phyloP scores from a whole-genome alignment of 2,888 invertebrate genomes.

The Lacanobia wlatinum region DNA sequence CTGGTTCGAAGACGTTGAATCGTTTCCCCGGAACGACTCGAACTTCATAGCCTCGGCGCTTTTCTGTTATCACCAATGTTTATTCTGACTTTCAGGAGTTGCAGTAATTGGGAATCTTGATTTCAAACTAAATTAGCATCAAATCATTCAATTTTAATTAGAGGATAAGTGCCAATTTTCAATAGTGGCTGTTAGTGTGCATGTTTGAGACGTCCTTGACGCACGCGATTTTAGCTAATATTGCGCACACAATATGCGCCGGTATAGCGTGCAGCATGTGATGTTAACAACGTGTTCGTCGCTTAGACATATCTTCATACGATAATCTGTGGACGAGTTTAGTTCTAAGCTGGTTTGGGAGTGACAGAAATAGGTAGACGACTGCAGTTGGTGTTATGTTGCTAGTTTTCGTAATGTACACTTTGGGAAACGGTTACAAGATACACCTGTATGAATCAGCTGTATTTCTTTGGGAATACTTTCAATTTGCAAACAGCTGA shows the following conservation, averaged over 20 bases:
- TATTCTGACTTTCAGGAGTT: not conserved
- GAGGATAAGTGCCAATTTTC: conserved; percentile 15
- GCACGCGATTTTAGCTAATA: conserved; percentile 44
- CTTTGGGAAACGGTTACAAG: not conserved
- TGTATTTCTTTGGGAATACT: too few relatives aligned
- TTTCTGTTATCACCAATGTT: not conserved
- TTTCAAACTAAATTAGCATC: not conserved
- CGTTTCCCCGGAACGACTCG: not conserved
- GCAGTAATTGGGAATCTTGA: not conserved
- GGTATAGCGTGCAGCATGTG: conserved; percentile 24
- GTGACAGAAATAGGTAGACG: not conserved
- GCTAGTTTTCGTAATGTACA: not conserved
- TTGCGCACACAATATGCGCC: conserved; percentile 9
- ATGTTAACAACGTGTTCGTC: not conserved
- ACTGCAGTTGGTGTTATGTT: not conserved
- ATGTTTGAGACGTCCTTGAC: conserved; percentile 32
- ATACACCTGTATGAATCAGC: too few relatives aligned
- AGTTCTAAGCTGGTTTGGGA: not conserved
- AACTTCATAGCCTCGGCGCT: not conserved
- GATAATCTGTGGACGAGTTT: not conserved
- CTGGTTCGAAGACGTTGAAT: not conserved
- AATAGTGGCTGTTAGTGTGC: conserved; percentile 7
- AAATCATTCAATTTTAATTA: not conserved
- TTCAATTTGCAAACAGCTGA: too few relatives aligned
- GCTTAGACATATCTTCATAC: conserved; percentile 2